Conservation (phyloP, 2,888 invertebrate species). For the Ditula angustiorana region DNA sequence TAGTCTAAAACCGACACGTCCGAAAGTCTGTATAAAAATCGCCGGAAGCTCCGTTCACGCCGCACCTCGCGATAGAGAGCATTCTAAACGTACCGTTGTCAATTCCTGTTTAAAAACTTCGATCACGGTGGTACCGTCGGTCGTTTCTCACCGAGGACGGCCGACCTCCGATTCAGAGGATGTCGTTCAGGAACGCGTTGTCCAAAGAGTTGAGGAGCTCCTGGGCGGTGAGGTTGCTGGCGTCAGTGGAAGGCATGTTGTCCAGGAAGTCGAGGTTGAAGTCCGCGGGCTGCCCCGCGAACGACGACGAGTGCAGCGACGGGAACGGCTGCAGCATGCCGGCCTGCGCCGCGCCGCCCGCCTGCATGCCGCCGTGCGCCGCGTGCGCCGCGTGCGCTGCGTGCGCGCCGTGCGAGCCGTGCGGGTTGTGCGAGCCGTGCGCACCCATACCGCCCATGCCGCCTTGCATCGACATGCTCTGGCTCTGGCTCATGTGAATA, state of each 20-base stretch:
- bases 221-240: constrained; percentile 91
- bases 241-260: constrained; percentile 91
- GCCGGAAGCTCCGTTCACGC: constrained; percentile 57
- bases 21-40: constrained; percentile 65
- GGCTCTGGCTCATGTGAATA: constrained; percentile 90
- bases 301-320: constrained; percentile 71
- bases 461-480: constrained; percentile 85
- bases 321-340: constrained; percentile 55
- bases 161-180: constrained; percentile 69
- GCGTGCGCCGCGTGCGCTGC: constrained; percentile 17
- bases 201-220: constrained; percentile 94
- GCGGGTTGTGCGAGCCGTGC: constrained; percentile 44
- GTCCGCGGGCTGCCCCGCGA: constrained; percentile 85
- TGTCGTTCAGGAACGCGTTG: constrained; percentile 89
- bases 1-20: constrained; percentile 76
- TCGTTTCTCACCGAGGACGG: constrained; percentile 44
- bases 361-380: constrained; percentile 46
- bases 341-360: constrained; percentile 44
- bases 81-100: constrained; percentile 46
- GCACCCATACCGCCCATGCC: constrained; percentile 63
- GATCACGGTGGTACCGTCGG: constrained; percentile 72
- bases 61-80: constrained; percentile 42
- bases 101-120: constrained; percentile 76
- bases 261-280: constrained; percentile 95
- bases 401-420: constrained; percentile 51